phyloP scores from a whole-genome alignment of 92 coral and sea anemone species.

The Parazoanthus atlanticus region DNA sequence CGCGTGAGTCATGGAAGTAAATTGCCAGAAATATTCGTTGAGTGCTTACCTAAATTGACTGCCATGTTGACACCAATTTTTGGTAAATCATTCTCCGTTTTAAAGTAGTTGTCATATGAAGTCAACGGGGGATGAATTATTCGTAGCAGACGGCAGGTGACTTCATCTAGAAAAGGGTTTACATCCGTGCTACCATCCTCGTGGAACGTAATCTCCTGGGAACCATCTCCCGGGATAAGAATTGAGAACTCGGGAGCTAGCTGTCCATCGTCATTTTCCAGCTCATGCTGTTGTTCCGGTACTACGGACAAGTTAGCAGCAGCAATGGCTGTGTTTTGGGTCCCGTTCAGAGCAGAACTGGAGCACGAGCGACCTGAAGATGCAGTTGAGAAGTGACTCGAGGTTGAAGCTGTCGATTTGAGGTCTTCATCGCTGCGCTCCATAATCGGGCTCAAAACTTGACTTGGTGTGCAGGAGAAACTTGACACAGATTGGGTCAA shows the following conservation, averaged over 20 bases:
- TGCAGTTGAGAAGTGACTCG: slow-evolving; percentile 66
- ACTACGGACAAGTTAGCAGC: slow-evolving; percentile 30
- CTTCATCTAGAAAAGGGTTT: slow-evolving; percentile 87
- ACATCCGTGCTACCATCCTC: slow-evolving; percentile 63
- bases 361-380: slow-evolving; percentile 61
- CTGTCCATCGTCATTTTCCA: background rate
- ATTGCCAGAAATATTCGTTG: background rate
- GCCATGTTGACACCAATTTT: slow-evolving; percentile 66
- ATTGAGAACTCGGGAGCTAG: slow-evolving; percentile 33
- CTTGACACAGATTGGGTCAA: slow-evolving; percentile 40
- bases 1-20: too few relatives aligned
- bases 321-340: slow-evolving; percentile 52
- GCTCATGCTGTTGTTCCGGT: slow-evolving; percentile 35
- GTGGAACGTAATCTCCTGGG: slow-evolving; percentile 50
- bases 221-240: slow-evolving; percentile 26
- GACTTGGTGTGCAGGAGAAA: slow-evolving; percentile 79
- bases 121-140: slow-evolving; percentile 59
- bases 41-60: slow-evolving; percentile 70
- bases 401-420: slow-evolving; percentile 55
- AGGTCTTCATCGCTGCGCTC: slow-evolving; percentile 93
- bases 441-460: slow-evolving; percentile 87
- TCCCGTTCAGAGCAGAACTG: slow-evolving; percentile 36
- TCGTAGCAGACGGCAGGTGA: slow-evolving; percentile 52
- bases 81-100: slow-evolving; percentile 58
- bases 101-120: slow-evolving; percentile 66